Evolutionary conservation across 2,888 invertebrate species (phyloP).

Genomic region (Entomobrya proxima): DNA sequence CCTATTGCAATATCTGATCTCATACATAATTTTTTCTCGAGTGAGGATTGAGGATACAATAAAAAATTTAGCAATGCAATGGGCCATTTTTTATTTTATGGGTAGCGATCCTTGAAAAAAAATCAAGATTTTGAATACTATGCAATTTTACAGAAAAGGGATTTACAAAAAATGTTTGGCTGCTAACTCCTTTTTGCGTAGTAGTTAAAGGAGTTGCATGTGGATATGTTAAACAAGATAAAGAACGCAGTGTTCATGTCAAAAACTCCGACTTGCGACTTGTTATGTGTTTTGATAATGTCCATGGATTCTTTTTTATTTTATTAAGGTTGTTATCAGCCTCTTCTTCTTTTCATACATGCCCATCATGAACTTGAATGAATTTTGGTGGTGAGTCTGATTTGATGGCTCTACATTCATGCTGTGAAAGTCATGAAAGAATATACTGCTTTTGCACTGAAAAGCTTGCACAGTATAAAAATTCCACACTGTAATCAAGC

Average conservation of each 20-base stretch:
- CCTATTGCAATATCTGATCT: too few species aligned
- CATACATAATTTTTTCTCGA: too few species aligned
- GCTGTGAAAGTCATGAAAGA: constrained; percentile 33
- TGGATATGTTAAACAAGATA: too few species aligned
- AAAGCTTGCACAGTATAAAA: constrained; percentile 41
- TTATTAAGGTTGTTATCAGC: constrained; percentile 15
- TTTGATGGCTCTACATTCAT: constrained; percentile 20
- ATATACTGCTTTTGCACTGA: constrained; percentile 7
- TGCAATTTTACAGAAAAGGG: too few species aligned
- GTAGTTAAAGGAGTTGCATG: neutral
- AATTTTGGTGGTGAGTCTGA: constrained; percentile 18
- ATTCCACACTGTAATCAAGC: constrained; percentile 55
- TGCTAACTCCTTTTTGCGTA: too few species aligned
- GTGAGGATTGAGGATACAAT: too few species aligned
- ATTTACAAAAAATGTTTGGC: too few species aligned
- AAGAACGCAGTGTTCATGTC: neutral
- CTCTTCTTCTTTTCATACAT: neutral
- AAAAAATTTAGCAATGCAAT: too few species aligned
- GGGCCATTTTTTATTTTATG: too few species aligned
- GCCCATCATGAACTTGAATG: constrained; percentile 32
- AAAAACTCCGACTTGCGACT: neutral
- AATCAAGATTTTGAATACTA: too few species aligned
- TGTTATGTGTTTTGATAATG: too few species aligned
- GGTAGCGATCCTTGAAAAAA: too few species aligned
- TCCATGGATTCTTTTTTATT: constrained; percentile 8